Evolutionary conservation across 2,888 invertebrate species (phyloP).

Genomic region (Eupithecia exiguata): DNA sequence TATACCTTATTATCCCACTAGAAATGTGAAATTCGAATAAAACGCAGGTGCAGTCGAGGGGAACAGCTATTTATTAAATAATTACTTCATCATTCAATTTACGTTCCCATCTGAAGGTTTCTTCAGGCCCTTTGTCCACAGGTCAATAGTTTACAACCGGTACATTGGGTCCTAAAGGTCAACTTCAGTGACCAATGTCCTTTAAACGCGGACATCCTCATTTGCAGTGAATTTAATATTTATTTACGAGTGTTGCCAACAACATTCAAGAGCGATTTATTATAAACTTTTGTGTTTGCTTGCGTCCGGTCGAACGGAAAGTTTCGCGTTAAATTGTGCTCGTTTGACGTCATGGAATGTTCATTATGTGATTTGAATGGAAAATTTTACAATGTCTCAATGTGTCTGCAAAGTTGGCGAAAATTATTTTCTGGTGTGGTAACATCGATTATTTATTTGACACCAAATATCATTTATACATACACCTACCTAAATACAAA

Average conservation of each 20-base stretch:
- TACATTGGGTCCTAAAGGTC: neutral
- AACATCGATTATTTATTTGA: neutral
- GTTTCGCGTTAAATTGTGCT: slow-evolving; percentile 20
- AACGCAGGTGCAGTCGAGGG: no score
- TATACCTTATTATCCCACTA: no score
- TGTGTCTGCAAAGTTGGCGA: neutral
- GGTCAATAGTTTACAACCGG: neutral
- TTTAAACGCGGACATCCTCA: slow-evolving; percentile 37
- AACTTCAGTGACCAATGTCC: slow-evolving; percentile 8
- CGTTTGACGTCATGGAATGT: slow-evolving; percentile 13
- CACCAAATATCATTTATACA: no score
- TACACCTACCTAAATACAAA: neutral
- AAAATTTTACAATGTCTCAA: neutral
- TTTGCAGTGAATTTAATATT: slow-evolving; percentile 47
- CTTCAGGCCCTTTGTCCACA: neutral
- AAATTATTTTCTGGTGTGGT: neutral
- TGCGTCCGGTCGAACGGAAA: slow-evolving; percentile 23
- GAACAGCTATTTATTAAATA: no score
- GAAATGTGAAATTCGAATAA: no score
- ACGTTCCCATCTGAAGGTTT: neutral
- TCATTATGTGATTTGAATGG: slow-evolving; percentile 29
- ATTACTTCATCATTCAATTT: neutral
- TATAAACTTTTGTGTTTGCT: slow-evolving; percentile 29
- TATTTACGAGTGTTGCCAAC: slow-evolving; percentile 41
- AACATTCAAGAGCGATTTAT: slow-evolving; percentile 34